phyloP scores from a whole-genome alignment of 2,888 invertebrate genomes.

The Tanypteryx hageni region DNA sequence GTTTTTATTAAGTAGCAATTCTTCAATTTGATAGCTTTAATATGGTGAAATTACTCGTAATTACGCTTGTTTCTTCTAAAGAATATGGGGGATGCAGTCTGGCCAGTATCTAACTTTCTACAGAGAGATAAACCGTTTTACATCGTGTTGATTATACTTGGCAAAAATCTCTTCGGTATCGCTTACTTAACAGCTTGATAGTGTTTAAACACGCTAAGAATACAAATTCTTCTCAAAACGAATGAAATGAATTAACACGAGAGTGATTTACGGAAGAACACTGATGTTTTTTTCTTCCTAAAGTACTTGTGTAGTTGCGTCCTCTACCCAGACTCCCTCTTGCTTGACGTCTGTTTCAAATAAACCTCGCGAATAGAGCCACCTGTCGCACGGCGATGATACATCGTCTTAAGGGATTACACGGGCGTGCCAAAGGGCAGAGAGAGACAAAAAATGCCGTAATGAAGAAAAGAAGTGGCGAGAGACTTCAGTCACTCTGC shows the following conservation, averaged over 20 bases:
- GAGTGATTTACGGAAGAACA: not conserved
- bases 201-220: too few species aligned
- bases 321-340: not conserved
- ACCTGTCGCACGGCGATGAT: constrained; percentile 48
- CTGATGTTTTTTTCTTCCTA: not conserved
- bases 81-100: too few species aligned
- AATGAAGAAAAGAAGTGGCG: constrained; percentile 20
- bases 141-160: too few species aligned
- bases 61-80: too few species aligned
- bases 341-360: constrained; percentile 32
- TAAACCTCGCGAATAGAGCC: constrained; percentile 23
- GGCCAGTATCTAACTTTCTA: too few species aligned
- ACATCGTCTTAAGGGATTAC: constrained; percentile 4
- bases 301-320: not conserved
- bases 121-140: too few species aligned
- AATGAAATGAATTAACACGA: not conserved
- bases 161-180: too few species aligned
- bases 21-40: too few species aligned
- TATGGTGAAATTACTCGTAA: too few species aligned
- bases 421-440: not conserved
- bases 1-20: too few species aligned
- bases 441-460: constrained; percentile 1
- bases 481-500: not conserved
- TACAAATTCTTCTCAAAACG: not conserved
- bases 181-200: too few species aligned